These are phyloP conservation scores for Galerucella nymphaeae DNA, from an alignment of 2,888 invertebrate species.

Conservation along the genomic window DNA sequence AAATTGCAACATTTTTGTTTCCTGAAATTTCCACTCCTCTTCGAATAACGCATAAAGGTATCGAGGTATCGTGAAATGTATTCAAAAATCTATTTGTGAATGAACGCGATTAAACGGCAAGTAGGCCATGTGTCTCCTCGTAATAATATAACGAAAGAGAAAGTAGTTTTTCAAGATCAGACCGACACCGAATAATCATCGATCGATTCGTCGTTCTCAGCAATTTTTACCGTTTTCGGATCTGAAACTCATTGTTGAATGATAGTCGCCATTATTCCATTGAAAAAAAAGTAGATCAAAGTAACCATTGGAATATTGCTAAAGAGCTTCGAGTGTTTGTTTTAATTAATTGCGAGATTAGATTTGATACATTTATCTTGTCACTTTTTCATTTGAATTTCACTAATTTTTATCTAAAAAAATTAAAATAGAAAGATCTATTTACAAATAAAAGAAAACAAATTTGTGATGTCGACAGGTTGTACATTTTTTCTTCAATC, in stretches of 20 bases:
- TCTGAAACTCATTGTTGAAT: slow-evolving; percentile 32
- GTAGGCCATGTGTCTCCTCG: slow-evolving; percentile 46
- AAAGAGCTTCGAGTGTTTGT: slow-evolving; percentile 32
- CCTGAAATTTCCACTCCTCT: too few species aligned
- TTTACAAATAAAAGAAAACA: too few species aligned
- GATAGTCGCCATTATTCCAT: slow-evolving; percentile 36
- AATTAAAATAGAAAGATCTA: too few species aligned
- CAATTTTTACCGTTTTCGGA: slow-evolving; percentile 44
- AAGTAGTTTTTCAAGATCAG: slow-evolving; percentile 47
- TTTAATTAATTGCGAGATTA: slow-evolving; percentile 25
- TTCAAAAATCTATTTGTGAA: slow-evolving; percentile 41
- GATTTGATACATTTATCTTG: slow-evolving; percentile 17
- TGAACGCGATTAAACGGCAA: slow-evolving; percentile 40
- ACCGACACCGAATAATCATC: slow-evolving; percentile 45
- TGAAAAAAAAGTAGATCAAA: slow-evolving; percentile 42
- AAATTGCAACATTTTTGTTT: too few species aligned
- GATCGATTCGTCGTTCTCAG: slow-evolving; percentile 41
- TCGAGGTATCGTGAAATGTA: slow-evolving; percentile 11
- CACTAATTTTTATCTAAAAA: too few species aligned
- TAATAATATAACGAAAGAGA: slow-evolving; percentile 46
- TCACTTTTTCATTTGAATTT: neutral
- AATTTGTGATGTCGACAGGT: too few species aligned
- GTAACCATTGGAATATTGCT: slow-evolving; percentile 30
- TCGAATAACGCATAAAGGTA: neutral
- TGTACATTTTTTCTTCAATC: too few species aligned